Percentiles rank a stretch among this genome's conserved stretches.
These are phyloP conservation scores for Lamprotornis superbus DNA, from an alignment of 2,113 vertebrate genomes.

Conservation along the genomic window DNA sequence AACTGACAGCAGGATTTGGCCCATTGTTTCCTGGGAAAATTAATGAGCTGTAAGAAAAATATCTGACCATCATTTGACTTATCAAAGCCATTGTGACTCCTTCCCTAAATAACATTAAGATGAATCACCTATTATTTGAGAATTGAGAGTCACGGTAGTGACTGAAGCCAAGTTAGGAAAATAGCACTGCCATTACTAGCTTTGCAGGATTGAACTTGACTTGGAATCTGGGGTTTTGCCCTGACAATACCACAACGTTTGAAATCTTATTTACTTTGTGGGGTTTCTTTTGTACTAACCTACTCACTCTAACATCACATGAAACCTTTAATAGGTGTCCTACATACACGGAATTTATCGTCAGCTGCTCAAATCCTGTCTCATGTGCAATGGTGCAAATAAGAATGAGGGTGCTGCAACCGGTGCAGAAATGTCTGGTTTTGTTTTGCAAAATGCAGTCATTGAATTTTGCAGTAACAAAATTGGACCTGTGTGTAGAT, in stretches of 20 bases:
- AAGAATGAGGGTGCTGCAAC: not conserved
- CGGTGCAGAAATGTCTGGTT: not conserved
- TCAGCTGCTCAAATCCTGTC: slow-evolving; percentile 12
- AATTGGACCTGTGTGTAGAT: not conserved
- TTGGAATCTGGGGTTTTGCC: slow-evolving; percentile 61
- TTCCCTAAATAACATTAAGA: slow-evolving; percentile 59
- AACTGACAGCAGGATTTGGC: slow-evolving; percentile 44
- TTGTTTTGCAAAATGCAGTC: not conserved
- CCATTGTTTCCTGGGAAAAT: slow-evolving; percentile 53
- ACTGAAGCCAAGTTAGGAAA: slow-evolving; percentile 62
- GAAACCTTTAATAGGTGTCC: slow-evolving; percentile 31
- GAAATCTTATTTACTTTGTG: slow-evolving; percentile 60
- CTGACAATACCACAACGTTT: slow-evolving; percentile 42
- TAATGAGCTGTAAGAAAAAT: slow-evolving; percentile 61
- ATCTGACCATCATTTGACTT: slow-evolving; percentile 70
- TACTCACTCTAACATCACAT: slow-evolving; percentile 9
- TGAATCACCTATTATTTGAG: slow-evolving; percentile 69
- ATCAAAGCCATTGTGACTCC: slow-evolving; percentile 56
- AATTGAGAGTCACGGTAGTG: slow-evolving; percentile 46
- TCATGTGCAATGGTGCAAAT: not conserved
- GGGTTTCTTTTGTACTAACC: slow-evolving; percentile 55
- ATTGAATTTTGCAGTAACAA: not conserved
- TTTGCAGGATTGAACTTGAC: slow-evolving; percentile 70
- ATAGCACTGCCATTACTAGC: slow-evolving; percentile 20
- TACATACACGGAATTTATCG: not conserved